phyloP scores from a whole-genome alignment of 2,113 vertebrate species.

The Rhinolophus sinicus region DNA sequence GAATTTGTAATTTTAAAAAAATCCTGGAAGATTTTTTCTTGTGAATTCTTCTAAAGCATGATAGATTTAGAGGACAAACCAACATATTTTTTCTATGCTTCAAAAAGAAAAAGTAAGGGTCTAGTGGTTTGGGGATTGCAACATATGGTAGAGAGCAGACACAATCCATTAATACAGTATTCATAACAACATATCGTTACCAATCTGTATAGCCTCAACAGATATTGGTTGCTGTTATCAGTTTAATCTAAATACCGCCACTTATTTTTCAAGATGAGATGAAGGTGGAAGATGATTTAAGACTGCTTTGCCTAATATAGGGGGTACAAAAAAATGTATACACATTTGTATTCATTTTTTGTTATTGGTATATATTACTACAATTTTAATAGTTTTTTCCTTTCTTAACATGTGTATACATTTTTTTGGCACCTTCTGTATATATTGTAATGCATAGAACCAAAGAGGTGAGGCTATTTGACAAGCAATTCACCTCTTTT shows the following conservation, averaged over 20 bases:
- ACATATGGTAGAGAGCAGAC: conserved; percentile 33
- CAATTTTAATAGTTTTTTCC: no score
- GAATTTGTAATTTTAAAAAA: not conserved
- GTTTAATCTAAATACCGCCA: conserved; percentile 56
- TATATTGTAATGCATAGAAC: not conserved
- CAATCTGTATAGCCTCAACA: not conserved
- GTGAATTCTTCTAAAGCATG: not conserved
- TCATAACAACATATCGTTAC: not conserved
- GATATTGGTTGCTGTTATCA: conserved; percentile 1
- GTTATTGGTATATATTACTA: no score
- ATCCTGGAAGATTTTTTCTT: not conserved
- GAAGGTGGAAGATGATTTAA: not conserved
- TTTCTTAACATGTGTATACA: no score
- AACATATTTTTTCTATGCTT: not conserved
- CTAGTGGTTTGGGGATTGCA: not conserved
- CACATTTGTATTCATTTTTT: no score
- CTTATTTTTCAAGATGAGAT: conserved; percentile 29
- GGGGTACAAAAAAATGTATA: no score
- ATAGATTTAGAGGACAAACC: not conserved
- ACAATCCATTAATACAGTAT: not conserved
- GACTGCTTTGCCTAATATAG: not conserved
- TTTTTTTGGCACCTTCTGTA: no score
- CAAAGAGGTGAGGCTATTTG: not conserved
- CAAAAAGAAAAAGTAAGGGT: not conserved
- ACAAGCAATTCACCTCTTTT: not conserved